phyloP scores from a whole-genome alignment of 2,113 vertebrate genomes.

The Burhinus bistriatus region DNA sequence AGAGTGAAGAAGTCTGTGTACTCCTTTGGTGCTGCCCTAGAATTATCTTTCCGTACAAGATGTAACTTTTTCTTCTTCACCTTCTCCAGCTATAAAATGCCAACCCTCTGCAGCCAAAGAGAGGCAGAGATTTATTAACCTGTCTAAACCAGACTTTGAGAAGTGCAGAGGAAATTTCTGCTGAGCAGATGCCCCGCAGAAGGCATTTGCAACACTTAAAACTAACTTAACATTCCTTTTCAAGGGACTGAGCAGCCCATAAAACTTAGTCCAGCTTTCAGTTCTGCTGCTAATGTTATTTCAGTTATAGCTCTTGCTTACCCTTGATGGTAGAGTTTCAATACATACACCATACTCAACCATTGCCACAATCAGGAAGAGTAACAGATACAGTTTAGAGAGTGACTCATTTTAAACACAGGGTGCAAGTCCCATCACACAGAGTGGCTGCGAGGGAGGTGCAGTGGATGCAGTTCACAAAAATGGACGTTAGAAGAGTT shows the following conservation, averaged over 20 bases:
- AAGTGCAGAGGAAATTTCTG: slow-evolving; percentile 36
- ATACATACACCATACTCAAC: not conserved
- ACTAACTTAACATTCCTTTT: slow-evolving; percentile 16
- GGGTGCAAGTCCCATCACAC: not conserved
- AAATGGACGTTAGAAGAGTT: not conserved
- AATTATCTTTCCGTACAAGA: not conserved
- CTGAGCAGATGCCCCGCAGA: not conserved
- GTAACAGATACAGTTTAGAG: not conserved
- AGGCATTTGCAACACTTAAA: slow-evolving; percentile 15
- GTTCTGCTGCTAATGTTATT: not conserved
- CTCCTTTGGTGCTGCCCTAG: not conserved
- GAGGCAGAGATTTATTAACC: slow-evolving; percentile 43
- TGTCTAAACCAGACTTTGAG: slow-evolving; percentile 25
- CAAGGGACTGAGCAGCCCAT: not conserved
- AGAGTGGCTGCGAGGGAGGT: not conserved
- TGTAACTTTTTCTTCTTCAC: slow-evolving; percentile 3
- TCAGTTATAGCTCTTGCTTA: not conserved
- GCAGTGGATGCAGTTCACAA: not conserved
- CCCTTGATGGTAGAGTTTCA: not conserved
- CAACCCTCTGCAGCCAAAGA: not conserved
- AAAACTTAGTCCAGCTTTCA: not conserved
- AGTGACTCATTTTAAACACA: not conserved
- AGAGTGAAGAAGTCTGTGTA: not conserved
- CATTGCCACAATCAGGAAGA: not conserved
- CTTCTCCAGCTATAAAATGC: slow-evolving; percentile 1